These are phyloP conservation scores for Cyclophora albipunctata DNA, from an alignment of 2,888 invertebrate genomes.

Conservation along the genomic window DNA sequence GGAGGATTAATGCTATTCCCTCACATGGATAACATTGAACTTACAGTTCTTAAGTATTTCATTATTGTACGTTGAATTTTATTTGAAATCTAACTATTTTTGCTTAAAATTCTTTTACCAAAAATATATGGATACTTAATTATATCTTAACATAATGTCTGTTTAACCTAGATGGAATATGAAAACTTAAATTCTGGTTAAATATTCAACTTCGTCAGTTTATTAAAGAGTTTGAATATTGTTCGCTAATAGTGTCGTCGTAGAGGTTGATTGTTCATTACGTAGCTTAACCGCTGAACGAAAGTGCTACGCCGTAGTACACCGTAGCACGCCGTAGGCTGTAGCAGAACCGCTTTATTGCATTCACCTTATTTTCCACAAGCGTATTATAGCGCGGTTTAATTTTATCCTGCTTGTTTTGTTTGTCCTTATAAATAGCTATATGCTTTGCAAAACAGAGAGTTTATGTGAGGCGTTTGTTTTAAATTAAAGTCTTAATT, in stretches of 20 bases:
- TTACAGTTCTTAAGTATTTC: neutral
- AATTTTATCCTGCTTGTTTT: too few species aligned
- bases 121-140: too few species aligned
- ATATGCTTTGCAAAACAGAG: too few species aligned
- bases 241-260: conserved; percentile 20
- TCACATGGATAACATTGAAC: neutral
- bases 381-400: conserved; percentile 2
- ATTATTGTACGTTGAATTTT: neutral
- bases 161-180: too few species aligned
- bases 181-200: too few species aligned
- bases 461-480: too few species aligned
- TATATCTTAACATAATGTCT: too few species aligned
- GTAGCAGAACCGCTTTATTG: conserved; percentile 10
- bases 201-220: too few species aligned
- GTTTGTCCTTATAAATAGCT: too few species aligned
- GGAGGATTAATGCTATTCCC: neutral
- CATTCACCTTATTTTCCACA: conserved; percentile 17
- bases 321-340: conserved; percentile 5
- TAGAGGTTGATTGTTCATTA: conserved; percentile 22
- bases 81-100: neutral
- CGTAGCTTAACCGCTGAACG: conserved; percentile 20
- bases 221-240: conserved; percentile 9
- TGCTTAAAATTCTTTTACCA: too few species aligned
- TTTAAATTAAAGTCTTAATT: too few species aligned
- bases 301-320: conserved; percentile 12